phyloP scores from a whole-genome alignment of 2,113 vertebrate genomes.

The Nansenia antarctica region DNA sequence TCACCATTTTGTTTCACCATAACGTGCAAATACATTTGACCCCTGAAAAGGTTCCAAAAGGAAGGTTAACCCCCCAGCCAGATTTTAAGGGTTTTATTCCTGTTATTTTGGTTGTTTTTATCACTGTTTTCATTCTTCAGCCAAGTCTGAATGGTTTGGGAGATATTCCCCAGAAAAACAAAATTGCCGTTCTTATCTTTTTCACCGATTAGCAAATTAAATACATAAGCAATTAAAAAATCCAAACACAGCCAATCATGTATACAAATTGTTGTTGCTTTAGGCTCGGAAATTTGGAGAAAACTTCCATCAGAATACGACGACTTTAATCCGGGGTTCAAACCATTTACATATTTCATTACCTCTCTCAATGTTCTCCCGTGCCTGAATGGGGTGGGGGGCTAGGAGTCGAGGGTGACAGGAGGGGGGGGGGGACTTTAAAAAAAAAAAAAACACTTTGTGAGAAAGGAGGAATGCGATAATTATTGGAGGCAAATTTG shows the following conservation, averaged over 20 bases:
- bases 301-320: constrained; percentile 72
- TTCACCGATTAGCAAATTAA: constrained; percentile 73
- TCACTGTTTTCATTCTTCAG: constrained; percentile 13
- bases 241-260: constrained; percentile 76
- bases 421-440: constrained; percentile 38
- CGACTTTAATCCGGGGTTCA: constrained; percentile 70
- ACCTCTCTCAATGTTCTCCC: constrained; percentile 51
- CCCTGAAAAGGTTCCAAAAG: background rate
- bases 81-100: background rate
- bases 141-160: background rate
- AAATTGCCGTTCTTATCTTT: constrained; percentile 45
- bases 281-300: constrained; percentile 68
- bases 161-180: constrained; percentile 35
- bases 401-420: background rate
- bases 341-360: constrained; percentile 76
- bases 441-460: constrained; percentile 71
- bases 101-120: background rate
- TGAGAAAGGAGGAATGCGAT: constrained; percentile 59
- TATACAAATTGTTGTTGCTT: constrained; percentile 76
- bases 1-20: too few relatives aligned
- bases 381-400: constrained; percentile 41
- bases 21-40: background rate
- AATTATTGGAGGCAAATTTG: constrained; percentile 65
- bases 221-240: constrained; percentile 76
- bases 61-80: background rate